Percentiles rank a stretch among this genome's conserved stretches.
phyloP scores from a whole-genome alignment of 2,888 invertebrate genomes.

The Cantharis rufa region DNA sequence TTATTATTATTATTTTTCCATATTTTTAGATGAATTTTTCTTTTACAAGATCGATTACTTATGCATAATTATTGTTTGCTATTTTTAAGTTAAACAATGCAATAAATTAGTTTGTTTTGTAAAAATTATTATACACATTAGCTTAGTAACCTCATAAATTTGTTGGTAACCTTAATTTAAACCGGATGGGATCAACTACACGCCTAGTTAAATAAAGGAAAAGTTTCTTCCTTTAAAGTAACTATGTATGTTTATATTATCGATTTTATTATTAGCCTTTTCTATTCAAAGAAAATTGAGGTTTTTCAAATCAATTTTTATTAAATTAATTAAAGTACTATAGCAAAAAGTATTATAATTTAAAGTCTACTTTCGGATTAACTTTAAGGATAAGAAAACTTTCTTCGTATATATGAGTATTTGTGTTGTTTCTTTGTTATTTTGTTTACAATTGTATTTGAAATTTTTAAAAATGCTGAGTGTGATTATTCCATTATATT shows the following conservation, averaged over 20 bases:
- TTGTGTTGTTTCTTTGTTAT: background rate
- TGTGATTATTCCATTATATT: no score
- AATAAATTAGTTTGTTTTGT: background rate
- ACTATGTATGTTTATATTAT: background rate
- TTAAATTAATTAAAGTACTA: background rate
- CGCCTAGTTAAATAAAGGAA: background rate
- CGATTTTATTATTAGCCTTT: background rate
- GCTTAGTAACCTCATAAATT: slow-evolving; percentile 10
- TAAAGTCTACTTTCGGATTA: background rate
- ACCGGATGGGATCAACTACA: background rate
- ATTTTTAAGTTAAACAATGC: background rate
- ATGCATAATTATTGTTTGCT: background rate
- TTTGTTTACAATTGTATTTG: background rate
- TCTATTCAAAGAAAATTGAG: background rate
- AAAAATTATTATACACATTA: slow-evolving; percentile 6
- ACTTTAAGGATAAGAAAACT: background rate
- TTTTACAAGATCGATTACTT: no score
- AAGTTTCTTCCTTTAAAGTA: background rate
- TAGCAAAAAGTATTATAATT: background rate
- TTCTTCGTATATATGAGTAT: background rate
- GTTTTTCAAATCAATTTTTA: background rate
- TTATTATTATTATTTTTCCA: background rate
- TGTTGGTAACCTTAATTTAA: slow-evolving; percentile 14
- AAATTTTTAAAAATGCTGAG: background rate
- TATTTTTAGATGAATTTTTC: background rate